These are phyloP conservation scores for Drepana falcataria DNA, from an alignment of 2,888 invertebrate species.

Conservation along the genomic window DNA sequence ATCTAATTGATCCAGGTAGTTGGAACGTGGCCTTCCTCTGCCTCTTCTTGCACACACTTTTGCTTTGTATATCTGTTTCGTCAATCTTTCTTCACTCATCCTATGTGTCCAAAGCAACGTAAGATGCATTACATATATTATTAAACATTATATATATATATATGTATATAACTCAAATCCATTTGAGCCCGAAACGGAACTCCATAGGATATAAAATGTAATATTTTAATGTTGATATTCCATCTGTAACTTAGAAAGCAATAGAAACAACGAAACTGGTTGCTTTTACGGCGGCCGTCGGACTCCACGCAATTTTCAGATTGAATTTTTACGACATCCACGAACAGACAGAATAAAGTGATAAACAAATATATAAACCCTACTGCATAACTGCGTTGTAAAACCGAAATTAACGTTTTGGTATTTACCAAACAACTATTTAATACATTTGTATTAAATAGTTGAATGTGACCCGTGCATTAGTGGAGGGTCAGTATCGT, in stretches of 20 bases:
- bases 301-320: slow-evolving; percentile 57
- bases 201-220: neutral
- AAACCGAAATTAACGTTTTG: slow-evolving; percentile 29
- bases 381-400: slow-evolving; percentile 32
- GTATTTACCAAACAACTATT: too few species aligned
- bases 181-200: neutral
- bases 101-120: too few species aligned
- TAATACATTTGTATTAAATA: slow-evolving; percentile 33
- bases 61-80: too few species aligned
- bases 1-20: too few species aligned
- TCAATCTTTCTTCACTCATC: too few species aligned
- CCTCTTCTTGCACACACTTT: too few species aligned
- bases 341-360: slow-evolving; percentile 50
- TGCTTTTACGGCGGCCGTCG: slow-evolving; percentile 35
- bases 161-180: too few species aligned
- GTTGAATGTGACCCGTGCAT: slow-evolving; percentile 12
- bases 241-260: slow-evolving; percentile 17
- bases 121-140: too few species aligned
- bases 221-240: slow-evolving; percentile 13
- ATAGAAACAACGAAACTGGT: slow-evolving; percentile 2
- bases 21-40: too few species aligned
- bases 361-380: slow-evolving; percentile 53
- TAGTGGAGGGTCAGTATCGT: slow-evolving; percentile 7
- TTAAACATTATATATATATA: too few species aligned
- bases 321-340: slow-evolving; percentile 69